Evolutionary conservation across 23 tunicate genomes (phyloP), one percentile per base, ranked within the genome.

Genomic region (Ascidia mentula): DNA sequence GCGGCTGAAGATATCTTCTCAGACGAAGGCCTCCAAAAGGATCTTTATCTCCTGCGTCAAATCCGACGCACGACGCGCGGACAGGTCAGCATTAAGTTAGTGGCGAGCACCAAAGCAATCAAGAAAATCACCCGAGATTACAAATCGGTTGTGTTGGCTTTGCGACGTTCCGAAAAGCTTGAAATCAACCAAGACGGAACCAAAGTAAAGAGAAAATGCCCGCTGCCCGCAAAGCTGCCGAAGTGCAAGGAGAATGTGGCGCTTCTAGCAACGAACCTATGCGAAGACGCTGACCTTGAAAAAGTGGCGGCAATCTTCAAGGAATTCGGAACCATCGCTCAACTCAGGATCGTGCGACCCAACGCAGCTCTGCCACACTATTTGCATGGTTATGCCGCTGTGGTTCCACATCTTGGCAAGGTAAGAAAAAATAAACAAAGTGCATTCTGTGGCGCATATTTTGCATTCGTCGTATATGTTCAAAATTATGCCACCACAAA

Each of bases 21-120:
- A 20, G 82, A 85, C 45, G 82, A 85, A 39, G 24, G 45, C 38
- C 38, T 83, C 5, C 6, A 38, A 2, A 70, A 88, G 60, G 80
- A 88, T 36, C 69, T 82, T 7, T 88, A 88, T 59, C 73, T 88
- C 20, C 60, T 82, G 34, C 79, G 87, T 6, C 94, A 88, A 72
- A 74, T 88, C 36, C 73, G 80, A 28, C 79, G 94, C 28, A 72
- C 72, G 24, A n/a, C 75, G 0, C 76, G 77, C 0, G 94, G 94
- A 13, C 83, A 18, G 38, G 70, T 88, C 45, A 82, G 87, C 46
- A 77, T 88, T 45, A 88, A 88, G 69, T 42, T 88, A 28, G 77
- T 88, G 24, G 94, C 86, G 0, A 59, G 46, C 53, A 36, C 69
- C 32, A 88, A 83, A 72, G 77, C 72, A 30, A 83, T 88, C 6